Percentiles rank a stretch among this genome's conserved stretches.
Evolutionary conservation across 2,888 invertebrate species (phyloP).

Genomic region (Tachina fera): DNA sequence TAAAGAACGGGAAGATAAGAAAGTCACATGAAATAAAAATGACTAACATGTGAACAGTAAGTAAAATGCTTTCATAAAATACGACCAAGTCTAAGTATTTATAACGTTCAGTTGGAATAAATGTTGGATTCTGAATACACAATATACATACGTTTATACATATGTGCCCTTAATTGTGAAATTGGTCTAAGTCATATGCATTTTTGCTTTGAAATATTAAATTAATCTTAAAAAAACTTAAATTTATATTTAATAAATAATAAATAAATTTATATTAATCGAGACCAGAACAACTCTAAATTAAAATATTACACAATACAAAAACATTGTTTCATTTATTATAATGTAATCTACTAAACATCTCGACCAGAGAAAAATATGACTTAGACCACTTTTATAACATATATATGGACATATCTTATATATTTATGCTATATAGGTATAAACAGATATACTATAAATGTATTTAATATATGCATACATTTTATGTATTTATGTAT

Average conservation of each 20-base stretch:
- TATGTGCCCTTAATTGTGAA: too few relatives aligned
- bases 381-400: too few relatives aligned
- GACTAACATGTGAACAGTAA: constrained; percentile 9
- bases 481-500: background rate
- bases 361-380: too few relatives aligned
- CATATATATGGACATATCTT: background rate
- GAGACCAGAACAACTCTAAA: too few relatives aligned
- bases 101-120: constrained; percentile 29
- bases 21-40: background rate
- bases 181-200: too few relatives aligned
- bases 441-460: background rate
- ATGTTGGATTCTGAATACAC: constrained; percentile 5
- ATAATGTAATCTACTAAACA: too few relatives aligned
- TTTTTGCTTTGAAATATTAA: too few relatives aligned
- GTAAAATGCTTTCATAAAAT: background rate
- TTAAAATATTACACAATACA: too few relatives aligned
- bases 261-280: too few relatives aligned
- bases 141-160: background rate
- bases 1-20: constrained; percentile 12
- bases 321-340: too few relatives aligned
- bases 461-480: background rate
- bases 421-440: background rate
- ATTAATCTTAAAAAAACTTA: too few relatives aligned
- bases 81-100: constrained; percentile 12
- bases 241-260: too few relatives aligned